Base-by-base conservation (phyloP, 2,113 vertebrate genomes). In the Piaya cayana region DNA sequence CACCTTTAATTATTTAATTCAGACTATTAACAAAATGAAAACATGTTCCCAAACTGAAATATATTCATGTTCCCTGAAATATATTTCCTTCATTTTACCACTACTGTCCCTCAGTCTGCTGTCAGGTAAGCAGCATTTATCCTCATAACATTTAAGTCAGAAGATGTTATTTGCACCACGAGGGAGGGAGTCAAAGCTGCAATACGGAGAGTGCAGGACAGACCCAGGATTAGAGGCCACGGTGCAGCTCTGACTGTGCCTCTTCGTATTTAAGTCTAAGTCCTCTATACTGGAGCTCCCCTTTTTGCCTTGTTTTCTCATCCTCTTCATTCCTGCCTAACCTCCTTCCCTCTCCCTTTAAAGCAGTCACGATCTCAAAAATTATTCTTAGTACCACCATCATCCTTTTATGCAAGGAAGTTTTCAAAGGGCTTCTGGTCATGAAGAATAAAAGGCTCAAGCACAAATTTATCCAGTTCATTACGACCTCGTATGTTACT, bases 1-100 rank as follows among this genome's bases (percentile, higher is more conserved):
- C 86, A 88, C 50, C 37, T 83, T 92, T 68, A 89, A 52, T 85
- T 67, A 80, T 58, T 79, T 87, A 52, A 90, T 77, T 88, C 60
- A 86, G 55, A 6, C 75, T 22, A 20, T 60, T 74, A 90, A 80
- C 34, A 86, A 85, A 74, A 86, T 47, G 34, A 32, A 64, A 78
- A 70, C 11, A 20, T 21, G 68, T 25, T 67, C 81, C 60, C 68
- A 80, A 95, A 77, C 34, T 47, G 69, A 27, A n/a, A n/a, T n/a
- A n/a, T n/a, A n/a, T n/a, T n/a, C n/a, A n/a, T n/a, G n/a, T n/a
- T n/a, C n/a, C 60, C 52, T 71, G 74, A 62, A 96, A 83, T 49
- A 16, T 7, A 91, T 70, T 47, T 60, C 64, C 71, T 80, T 55
- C 14, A 25, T 74, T 79, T 65, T 42, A 87, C 55, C 19, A 32